Evolutionary conservation across 1,140 invertebrate genomes (phyloP), one percentile per base, ranked within the genome.

Genomic region (Delia radicum): DNA sequence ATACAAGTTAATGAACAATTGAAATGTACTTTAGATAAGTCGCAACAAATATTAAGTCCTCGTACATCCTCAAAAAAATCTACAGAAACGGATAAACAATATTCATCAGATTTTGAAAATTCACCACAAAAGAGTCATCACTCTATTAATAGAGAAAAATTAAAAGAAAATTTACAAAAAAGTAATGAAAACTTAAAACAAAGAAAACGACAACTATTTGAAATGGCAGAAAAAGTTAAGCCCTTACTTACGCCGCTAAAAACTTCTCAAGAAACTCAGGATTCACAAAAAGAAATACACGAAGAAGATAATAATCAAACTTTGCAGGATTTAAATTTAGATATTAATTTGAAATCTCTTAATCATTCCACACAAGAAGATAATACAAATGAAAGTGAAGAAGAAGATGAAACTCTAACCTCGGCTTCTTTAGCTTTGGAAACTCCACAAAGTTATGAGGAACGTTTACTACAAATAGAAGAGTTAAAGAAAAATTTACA

Each of bases 1-100:
- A 79, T 80, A 71, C 75, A 78, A 67, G 79, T 78, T 0, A 80
- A 80, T 77, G 74, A 80, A 31, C 77, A 76, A 21, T 42, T 80
- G 13, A 77, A 78, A 72, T 73, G 26, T 18, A 75, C 78, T 13
- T 46, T 75, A n/a, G 74, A 77, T 62, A 77, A 77, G 42, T 76
- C 77, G 2, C 74, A 75, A 18, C 48, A 76, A 18, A 78, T 76
- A 28, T 73, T 76, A 31, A 74, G 73, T 74, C 63, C 76, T 28
- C 27, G 71, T 18, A 21, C 26, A 13, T 69, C 28, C 2, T n/a
- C n/a, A n/a, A 71, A 13, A 26, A 24, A 67, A 31, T 67, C 61
- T 0, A 18, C 18, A 1, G 73, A 61, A 5, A 63, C 7, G 5
- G 48, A 74, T 8, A 28, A 27, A 65, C 24, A 27, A 13, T 78